Evolutionary conservation across 2,797 vertebrate species (phyloP), one percentile per base, ranked within the genome.

Genomic region (Sebastes oblongus): DNA sequence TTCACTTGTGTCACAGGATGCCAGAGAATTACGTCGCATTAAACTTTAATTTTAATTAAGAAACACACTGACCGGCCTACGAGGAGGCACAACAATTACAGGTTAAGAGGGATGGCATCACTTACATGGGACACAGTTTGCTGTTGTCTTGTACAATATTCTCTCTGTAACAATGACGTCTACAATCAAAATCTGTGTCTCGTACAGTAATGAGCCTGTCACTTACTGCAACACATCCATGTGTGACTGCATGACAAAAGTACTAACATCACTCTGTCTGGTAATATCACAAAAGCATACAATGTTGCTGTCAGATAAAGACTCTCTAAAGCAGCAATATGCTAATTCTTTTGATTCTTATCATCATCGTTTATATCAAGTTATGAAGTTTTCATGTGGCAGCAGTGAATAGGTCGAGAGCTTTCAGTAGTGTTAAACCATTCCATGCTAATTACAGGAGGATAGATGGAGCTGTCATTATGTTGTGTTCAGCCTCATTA

Each of bases 401-500:
- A 5, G 46, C 58, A 18, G 66, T 58, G 24, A 67, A 54, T 6
- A 3, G 55, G 65, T 85, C 67, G 4, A 76, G 36, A 46, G 50
- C 46, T 14, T 1, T 75, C 78, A 20, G 62, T 13, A 0, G 69
- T 71, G 78, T 85, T 54, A 75, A 54, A 71, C 16, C 22, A 16
- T 32, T 46, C 72, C n/a, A 20, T 20, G 12, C 22, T 52, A 77
- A 82, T 83, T 58, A 58, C 27, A 75, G 34, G 2, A 58, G 55
- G 54, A 85, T n/a, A 8, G 58, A 83, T 71, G 55, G 7, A 80
- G 67, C 68, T 54, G 84, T 83, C 55, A 34, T 55, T 29, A 10
- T 32, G 59, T 64, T 76, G 72, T 10, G 50, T 70, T 81, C 74
- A n/a, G 80, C 60, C 69, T 89, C 77, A 74, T 89, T 89, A 86